These are phyloP conservation scores for Yponomeuta malinellus DNA, from an alignment of 2,888 invertebrate species.

Conservation along the genomic window DNA sequence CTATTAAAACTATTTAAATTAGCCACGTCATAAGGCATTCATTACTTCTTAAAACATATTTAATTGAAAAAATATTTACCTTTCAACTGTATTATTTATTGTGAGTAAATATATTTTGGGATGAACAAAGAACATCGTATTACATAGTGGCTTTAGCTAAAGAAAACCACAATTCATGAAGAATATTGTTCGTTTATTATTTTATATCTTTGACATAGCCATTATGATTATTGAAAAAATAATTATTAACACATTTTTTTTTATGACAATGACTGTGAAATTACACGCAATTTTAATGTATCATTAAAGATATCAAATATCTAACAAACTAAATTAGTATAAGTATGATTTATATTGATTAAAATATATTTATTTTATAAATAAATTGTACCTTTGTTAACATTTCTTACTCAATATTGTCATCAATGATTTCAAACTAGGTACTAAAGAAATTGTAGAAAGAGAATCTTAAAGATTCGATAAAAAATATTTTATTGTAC, in stretches of 20 bases:
- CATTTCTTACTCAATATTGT: conserved; percentile 44
- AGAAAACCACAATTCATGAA: conserved; percentile 60
- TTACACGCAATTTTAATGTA: conserved; percentile 1
- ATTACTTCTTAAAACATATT: neutral
- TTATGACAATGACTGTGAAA: neutral
- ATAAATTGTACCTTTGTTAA: conserved; percentile 52
- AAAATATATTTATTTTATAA: conserved; percentile 35
- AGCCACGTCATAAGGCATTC: neutral
- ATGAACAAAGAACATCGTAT: neutral
- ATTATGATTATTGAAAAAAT: conserved; percentile 36
- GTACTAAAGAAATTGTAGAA: conserved; percentile 20
- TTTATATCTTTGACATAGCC: conserved; percentile 43
- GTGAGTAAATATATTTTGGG: neutral
- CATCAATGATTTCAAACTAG: conserved; percentile 33
- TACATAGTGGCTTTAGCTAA: conserved; percentile 30
- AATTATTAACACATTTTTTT: conserved; percentile 31
- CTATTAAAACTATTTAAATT: neutral
- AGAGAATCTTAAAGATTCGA: conserved; percentile 10
- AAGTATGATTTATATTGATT: conserved; percentile 28
- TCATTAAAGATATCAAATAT: conserved; percentile 11
- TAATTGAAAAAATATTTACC: neutral
- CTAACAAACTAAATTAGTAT: conserved; percentile 14
- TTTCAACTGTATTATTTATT: neutral
- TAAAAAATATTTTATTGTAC: neutral
- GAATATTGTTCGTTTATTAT: conserved; percentile 67